Conservation (phyloP, 2,113 vertebrate genomes). For the Atherinomorus stipes region DNA sequence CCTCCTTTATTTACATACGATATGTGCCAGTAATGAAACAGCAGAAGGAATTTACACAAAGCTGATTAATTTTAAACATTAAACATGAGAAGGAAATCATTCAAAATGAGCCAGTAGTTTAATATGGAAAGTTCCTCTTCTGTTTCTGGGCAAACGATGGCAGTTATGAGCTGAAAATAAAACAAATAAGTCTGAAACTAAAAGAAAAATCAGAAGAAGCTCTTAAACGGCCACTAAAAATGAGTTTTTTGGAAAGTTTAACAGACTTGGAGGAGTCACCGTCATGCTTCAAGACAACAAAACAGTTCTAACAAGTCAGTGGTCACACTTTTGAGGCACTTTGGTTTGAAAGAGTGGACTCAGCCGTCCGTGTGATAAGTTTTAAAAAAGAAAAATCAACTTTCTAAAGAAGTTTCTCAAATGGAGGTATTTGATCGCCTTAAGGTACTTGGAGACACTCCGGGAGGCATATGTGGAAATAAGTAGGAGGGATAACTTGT, state of each 20-base stretch:
- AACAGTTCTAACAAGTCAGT: no score
- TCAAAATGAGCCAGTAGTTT: constrained; percentile 39
- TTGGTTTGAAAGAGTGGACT: background rate
- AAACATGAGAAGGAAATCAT: constrained; percentile 54
- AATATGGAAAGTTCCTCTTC: no score
- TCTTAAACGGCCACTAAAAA: background rate
- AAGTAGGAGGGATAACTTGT: no score
- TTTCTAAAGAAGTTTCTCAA: background rate
- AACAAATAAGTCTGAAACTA: background rate
- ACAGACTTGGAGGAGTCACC: background rate
- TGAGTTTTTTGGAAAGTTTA: no score
- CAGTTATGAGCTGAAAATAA: background rate
- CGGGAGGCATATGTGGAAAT: no score
- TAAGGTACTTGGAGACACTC: background rate
- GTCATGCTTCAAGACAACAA: no score
- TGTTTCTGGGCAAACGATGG: background rate
- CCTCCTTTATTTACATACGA: constrained; percentile 29
- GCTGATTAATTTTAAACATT: constrained; percentile 65
- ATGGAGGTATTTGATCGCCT: no score
- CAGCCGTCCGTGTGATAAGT: background rate
- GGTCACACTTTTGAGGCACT: no score
- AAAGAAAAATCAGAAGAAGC: background rate
- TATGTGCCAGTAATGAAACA: constrained; percentile 60
- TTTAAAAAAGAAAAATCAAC: background rate
- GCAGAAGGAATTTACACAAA: constrained; percentile 64